phyloP scores from a whole-genome alignment of 2,113 vertebrate genomes.

The Burhinus bistriatus region DNA sequence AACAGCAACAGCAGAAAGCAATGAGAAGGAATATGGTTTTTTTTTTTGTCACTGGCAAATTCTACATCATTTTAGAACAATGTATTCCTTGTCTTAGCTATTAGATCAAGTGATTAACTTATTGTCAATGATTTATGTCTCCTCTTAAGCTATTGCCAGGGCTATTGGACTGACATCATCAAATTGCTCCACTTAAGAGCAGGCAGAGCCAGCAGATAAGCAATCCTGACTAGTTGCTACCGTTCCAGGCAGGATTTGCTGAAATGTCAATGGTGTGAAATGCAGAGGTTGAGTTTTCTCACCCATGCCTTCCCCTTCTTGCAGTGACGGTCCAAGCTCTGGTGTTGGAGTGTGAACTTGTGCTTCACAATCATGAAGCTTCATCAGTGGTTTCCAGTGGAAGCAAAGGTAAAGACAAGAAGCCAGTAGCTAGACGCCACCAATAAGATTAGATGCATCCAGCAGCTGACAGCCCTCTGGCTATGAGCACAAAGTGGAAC shows the following conservation, averaged over 20 bases:
- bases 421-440: background rate
- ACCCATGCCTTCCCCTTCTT: background rate
- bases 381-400: background rate
- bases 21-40: background rate
- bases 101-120: background rate
- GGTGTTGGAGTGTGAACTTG: background rate
- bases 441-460: background rate
- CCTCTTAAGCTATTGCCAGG: background rate
- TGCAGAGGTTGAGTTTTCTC: background rate
- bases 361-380: background rate
- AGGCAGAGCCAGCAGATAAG: background rate
- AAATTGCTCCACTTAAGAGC: background rate
- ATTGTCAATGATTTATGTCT: background rate
- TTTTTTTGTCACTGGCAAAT: background rate
- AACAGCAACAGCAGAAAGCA: background rate
- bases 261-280: background rate
- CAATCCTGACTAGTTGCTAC: background rate
- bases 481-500: background rate
- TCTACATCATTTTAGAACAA: background rate
- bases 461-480: background rate
- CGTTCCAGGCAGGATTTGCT: background rate
- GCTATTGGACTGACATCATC: conserved; percentile 11
- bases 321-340: background rate
- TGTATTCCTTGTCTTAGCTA: background rate
- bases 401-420: background rate